phyloP scores from a whole-genome alignment of 2,797 vertebrate genomes.

The Chromis chromis region DNA sequence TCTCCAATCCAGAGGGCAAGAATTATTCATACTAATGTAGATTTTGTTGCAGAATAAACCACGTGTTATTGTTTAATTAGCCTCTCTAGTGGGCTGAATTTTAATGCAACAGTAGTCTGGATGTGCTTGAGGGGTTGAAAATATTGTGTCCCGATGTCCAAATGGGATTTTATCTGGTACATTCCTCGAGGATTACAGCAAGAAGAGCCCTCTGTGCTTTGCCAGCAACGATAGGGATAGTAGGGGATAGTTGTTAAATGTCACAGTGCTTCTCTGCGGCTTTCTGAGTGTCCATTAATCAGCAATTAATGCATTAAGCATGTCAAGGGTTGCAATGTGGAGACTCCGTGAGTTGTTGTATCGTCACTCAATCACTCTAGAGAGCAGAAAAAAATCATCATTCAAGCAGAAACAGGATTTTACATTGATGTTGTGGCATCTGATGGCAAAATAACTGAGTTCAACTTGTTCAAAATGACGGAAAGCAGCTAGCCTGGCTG shows the following conservation, averaged over 20 bases:
- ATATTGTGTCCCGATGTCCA: slow-evolving; percentile 53
- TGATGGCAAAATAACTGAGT: slow-evolving; percentile 9
- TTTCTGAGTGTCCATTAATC: slow-evolving; percentile 45
- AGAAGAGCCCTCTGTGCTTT: slow-evolving; percentile 58
- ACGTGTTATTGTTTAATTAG: slow-evolving; percentile 23
- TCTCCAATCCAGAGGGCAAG: not conserved
- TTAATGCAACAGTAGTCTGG: slow-evolving; percentile 31
- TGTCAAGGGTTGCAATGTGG: slow-evolving; percentile 15
- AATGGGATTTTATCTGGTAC: slow-evolving; percentile 53
- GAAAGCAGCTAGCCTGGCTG: not conserved
- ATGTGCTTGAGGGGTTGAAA: slow-evolving; percentile 24
- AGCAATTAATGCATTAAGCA: slow-evolving; percentile 52
- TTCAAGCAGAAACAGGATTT: slow-evolving; percentile 2
- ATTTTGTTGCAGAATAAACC: not conserved
- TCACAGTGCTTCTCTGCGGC: slow-evolving; percentile 42
- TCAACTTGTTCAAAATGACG: slow-evolving; percentile 16
- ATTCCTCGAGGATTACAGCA: slow-evolving; percentile 76
- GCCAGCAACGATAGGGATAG: slow-evolving; percentile 54
- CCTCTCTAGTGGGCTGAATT: slow-evolving; percentile 22
- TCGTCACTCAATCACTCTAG: slow-evolving; percentile 18
- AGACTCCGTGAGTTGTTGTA: slow-evolving; percentile 1
- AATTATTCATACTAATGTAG: not conserved
- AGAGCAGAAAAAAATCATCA: not conserved
- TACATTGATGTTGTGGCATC: slow-evolving; percentile 5
- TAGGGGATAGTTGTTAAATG: slow-evolving; percentile 60